Base-by-base conservation (phyloP, 2,113 vertebrate species). In the Pelecanus crispus region DNA sequence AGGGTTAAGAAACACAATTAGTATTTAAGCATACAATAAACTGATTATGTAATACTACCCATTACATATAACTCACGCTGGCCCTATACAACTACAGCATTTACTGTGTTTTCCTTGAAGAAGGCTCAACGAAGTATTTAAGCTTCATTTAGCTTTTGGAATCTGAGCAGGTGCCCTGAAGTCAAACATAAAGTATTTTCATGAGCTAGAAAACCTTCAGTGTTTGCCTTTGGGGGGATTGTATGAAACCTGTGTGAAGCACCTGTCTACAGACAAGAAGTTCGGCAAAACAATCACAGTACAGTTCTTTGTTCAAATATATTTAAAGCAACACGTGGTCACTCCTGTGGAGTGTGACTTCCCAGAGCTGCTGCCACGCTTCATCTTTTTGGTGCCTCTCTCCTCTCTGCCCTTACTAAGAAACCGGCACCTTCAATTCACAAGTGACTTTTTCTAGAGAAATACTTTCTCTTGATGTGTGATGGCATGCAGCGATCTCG, bases 51-150 rank as follows among this genome's bases (percentile, higher is more conserved):
- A 79, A 5, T 7, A 44, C 44, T 6, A 32, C 16, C 34, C 49
- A 17, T 5, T 1, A 36, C 58, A 29, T 0, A 13, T 1, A 58
- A 29, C 16, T 49, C 66, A 21, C 0, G 0, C 0, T 11, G 18
- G 24, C 26, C 47, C 59, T 44, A 9, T 3, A 25, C 2, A 81
- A 19, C 36, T 12, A 13, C 45, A 52, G 78, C 52, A n/a, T 29
- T 34, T 22, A 18, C 40, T 13, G 36, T 1, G 19, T 2, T 72
- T 18, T 29, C 75, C 42, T 38, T 12, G 40, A 26, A 12, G 6
- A 42, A 66, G 24, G 26, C 63, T 31, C 65, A 26, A 4, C 0
- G 7, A 67, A 72, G 44, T 44, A 38, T 55, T 91, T 36, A 17
- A 62, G 45, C 26, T 66, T 63, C 47, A 18, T 6, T 45, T n/a